Evolutionary conservation across 2,797 vertebrate species (phyloP).

Genomic region (Clarias pachynema): DNA sequence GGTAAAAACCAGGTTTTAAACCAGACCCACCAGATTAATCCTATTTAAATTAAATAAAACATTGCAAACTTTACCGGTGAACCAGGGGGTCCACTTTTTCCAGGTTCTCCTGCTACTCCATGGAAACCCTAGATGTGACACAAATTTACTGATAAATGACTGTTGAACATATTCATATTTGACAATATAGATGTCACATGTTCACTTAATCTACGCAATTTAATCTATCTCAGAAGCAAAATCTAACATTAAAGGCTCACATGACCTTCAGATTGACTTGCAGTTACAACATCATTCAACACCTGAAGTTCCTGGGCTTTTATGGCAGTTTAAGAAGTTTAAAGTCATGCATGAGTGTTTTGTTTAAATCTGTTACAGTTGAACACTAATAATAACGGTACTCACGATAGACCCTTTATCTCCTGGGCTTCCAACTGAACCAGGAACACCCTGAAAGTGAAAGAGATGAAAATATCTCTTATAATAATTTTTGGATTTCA

Average conservation of each 20-base stretch:
- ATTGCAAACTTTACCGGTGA: slow-evolving; percentile 63
- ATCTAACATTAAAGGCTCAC: background rate
- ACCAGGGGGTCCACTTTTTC: slow-evolving; percentile 68
- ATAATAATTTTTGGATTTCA: background rate
- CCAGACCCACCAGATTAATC: background rate
- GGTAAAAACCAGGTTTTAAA: background rate
- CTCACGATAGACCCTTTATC: slow-evolving; percentile 73
- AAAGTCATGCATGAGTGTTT: background rate
- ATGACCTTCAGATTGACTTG: background rate
- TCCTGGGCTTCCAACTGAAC: slow-evolving; percentile 67
- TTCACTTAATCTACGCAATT: background rate
- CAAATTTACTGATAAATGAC: background rate
- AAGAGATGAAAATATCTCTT: background rate
- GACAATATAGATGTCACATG: background rate
- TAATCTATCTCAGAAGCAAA: background rate
- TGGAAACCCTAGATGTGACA: slow-evolving; percentile 69
- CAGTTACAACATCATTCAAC: background rate
- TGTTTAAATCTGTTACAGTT: background rate
- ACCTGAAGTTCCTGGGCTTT: background rate
- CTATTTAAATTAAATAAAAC: background rate
- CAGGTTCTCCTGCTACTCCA: slow-evolving; percentile 69
- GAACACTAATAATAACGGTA: slow-evolving; percentile 35
- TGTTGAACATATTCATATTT: background rate
- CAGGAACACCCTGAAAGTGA: slow-evolving; percentile 69
- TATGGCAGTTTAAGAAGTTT: background rate